Conservation (phyloP, 2,113 vertebrate genomes). For the Atherinomorus stipes region DNA sequence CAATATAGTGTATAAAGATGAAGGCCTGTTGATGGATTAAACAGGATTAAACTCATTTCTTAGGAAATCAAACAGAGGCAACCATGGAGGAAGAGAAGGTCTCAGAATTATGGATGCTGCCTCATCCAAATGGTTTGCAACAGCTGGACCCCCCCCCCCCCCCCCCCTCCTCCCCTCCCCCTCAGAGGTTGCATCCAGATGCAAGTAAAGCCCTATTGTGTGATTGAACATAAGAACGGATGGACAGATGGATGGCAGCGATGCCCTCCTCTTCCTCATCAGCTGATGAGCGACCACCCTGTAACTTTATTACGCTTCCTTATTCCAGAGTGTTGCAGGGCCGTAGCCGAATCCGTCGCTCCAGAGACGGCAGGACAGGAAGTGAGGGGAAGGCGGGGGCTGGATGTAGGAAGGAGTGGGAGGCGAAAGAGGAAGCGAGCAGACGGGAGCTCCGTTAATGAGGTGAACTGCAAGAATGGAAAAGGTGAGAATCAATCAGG, state of each 20-base stretch:
- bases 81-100: constrained; percentile 37
- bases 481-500: constrained; percentile 84
- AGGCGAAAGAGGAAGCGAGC: constrained; percentile 59
- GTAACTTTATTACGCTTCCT: constrained; percentile 79
- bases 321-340: constrained; percentile 64
- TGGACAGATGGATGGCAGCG: constrained; percentile 22
- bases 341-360: constrained; percentile 46
- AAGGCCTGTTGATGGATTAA: no score
- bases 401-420: constrained; percentile 42
- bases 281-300: constrained; percentile 62
- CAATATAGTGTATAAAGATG: no score
- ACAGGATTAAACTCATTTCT: no score
- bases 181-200: constrained; percentile 40
- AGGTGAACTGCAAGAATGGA: constrained; percentile 79
- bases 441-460: constrained; percentile 73
- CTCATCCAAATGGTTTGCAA: constrained; percentile 62
- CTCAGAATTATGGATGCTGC: constrained; percentile 17
- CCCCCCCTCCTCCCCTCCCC: constrained; percentile 40
- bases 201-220: constrained; percentile 74
- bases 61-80: constrained; percentile 53
- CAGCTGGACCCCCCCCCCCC: constrained; percentile 49
- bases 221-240: constrained; percentile 71
- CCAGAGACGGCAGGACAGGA: constrained; percentile 64
- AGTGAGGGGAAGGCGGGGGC: constrained; percentile 22
- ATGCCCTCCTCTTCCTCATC: constrained; percentile 17